phyloP scores from a whole-genome alignment of 2,113 vertebrate genomes.

The Mungos mungo region DNA sequence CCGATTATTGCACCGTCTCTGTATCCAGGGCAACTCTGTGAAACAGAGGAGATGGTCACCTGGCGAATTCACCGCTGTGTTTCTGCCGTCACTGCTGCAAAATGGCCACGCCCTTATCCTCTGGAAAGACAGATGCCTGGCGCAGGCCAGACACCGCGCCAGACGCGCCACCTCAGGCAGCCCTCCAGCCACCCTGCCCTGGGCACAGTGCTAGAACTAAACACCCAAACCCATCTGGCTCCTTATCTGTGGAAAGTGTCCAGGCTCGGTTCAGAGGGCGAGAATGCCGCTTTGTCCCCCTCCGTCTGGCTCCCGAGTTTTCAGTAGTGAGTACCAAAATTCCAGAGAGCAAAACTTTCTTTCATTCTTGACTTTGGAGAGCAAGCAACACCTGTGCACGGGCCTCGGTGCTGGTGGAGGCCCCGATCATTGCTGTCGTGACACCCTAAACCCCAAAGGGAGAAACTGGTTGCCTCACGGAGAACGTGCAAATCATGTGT shows the following conservation, averaged over 20 bases:
- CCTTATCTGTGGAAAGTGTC: rapidly evolving
- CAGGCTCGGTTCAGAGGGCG: neutral
- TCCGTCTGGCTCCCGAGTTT: neutral
- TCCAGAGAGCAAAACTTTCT: neutral
- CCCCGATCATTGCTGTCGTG: rapidly evolving
- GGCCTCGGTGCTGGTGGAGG: rapidly evolving
- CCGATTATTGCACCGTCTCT: neutral
- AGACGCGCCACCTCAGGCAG: rapidly evolving
- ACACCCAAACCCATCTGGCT: rapidly evolving
- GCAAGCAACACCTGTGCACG: rapidly evolving
- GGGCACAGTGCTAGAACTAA: neutral
- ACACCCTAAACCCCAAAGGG: neutral
- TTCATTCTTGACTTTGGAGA: neutral
- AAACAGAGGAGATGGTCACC: neutral
- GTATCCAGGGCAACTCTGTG: neutral
- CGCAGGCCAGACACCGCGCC: neutral
- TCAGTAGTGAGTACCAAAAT: neutral
- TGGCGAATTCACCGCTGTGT: neutral
- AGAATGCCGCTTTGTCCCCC: neutral
- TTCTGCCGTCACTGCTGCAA: neutral
- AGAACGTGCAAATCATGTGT: neutral
- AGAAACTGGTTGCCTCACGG: neutral
- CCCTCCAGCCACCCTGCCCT: neutral
- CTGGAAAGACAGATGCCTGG: rapidly evolving
- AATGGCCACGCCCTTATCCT: rapidly evolving